A percentile compares a stretch with the other conserved stretches of the same genome.
Conservation (phyloP, 2,113 vertebrate genomes). For the Aix galericulata region DNA sequence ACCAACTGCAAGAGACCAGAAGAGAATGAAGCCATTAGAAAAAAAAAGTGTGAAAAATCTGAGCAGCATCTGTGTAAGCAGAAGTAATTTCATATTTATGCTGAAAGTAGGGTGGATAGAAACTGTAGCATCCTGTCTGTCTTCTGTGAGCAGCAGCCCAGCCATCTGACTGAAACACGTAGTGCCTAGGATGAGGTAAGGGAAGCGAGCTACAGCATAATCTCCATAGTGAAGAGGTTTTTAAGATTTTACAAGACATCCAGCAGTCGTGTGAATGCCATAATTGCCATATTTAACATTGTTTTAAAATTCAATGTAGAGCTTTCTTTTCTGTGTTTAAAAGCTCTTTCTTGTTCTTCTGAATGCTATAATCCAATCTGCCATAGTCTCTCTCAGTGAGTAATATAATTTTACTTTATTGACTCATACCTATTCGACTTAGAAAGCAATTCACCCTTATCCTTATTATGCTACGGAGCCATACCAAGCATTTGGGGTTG, state of each 20-base stretch:
- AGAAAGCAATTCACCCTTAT: neutral
- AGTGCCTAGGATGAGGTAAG: neutral
- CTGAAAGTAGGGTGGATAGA: neutral
- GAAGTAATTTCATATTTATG: neutral
- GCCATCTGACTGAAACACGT: neutral
- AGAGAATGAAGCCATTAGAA: neutral
- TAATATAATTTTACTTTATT: slow-evolving; percentile 59
- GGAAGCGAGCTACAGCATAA: neutral
- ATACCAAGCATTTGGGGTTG: neutral
- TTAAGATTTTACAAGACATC: neutral
- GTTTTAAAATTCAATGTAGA: neutral
- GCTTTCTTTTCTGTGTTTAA: slow-evolving; percentile 43
- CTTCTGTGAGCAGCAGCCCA: neutral
- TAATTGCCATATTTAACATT: neutral
- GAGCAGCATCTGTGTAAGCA: neutral
- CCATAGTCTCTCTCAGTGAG: slow-evolving; percentile 80
- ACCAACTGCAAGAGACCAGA: neutral
- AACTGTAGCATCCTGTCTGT: neutral
- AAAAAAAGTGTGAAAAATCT: neutral
- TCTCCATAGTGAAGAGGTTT: neutral
- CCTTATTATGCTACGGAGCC: neutral
- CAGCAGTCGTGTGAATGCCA: neutral
- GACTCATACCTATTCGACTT: neutral
- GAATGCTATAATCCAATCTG: slow-evolving; percentile 63
- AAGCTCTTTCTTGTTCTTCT: slow-evolving; percentile 62